A percentile compares a stretch with the other conserved stretches of the same genome.
Evolutionary conservation across 2,888 invertebrate genomes (phyloP).

Genomic region (Pyrochroa serraticornis): DNA sequence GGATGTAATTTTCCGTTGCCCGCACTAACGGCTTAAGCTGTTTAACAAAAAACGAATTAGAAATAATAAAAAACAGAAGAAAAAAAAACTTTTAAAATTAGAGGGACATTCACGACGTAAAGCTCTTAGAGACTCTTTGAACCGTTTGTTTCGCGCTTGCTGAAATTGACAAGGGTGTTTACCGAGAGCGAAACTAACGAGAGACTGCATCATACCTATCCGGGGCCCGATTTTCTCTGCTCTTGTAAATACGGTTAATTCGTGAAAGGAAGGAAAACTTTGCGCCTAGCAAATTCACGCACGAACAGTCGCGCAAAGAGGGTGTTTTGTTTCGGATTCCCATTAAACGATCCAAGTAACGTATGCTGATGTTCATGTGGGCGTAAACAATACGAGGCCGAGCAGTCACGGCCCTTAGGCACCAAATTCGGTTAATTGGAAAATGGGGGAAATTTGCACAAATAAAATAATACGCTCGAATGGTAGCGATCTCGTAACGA

Average conservation of each 20-base stretch:
- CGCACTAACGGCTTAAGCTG: constrained; percentile 15
- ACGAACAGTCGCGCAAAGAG: constrained; percentile 31
- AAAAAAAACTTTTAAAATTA: constrained; percentile 6
- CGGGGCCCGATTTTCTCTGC: constrained; percentile 15
- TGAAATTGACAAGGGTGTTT: too few species aligned
- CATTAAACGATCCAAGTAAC: constrained; percentile 19
- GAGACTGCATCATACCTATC: too few species aligned
- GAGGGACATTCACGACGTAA: not conserved
- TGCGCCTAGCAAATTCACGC: constrained; percentile 31
- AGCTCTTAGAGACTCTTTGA: too few species aligned
- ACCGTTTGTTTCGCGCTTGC: too few species aligned
- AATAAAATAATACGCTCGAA: too few species aligned
- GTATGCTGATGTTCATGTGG: constrained; percentile 14
- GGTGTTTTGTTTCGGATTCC: constrained; percentile 32
- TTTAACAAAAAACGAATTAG: constrained; percentile 15
- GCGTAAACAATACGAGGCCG: constrained; percentile 5
- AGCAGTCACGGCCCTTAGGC: not conserved
- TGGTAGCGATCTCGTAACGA: too few species aligned
- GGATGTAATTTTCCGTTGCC: constrained; percentile 13
- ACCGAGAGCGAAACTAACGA: too few species aligned
- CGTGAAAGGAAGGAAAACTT: constrained; percentile 30
- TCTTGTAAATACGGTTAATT: constrained; percentile 32
- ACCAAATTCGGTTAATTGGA: not conserved
- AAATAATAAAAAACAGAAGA: constrained; percentile 3
- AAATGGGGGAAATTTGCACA: constrained; percentile 7